phyloP scores from a whole-genome alignment of 2,797 vertebrate genomes.

The Lacerta agilis region DNA sequence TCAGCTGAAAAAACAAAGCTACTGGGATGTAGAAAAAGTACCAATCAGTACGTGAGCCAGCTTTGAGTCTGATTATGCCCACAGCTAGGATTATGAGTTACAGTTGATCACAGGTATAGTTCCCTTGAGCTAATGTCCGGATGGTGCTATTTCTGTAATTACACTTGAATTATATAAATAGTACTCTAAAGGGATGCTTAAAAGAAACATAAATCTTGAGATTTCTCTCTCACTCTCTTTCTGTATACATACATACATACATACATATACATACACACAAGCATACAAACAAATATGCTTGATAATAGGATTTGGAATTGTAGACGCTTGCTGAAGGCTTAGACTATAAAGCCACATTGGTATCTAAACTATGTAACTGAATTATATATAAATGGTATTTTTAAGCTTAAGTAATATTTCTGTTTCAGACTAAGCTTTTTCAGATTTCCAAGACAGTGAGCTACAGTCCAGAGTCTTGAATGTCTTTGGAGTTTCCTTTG shows the following conservation, averaged over 20 bases:
- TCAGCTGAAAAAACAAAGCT: not conserved
- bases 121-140: not conserved
- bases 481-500: not conserved
- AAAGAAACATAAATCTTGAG: not conserved
- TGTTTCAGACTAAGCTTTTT: not conserved
- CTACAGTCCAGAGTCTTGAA: not conserved
- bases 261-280: too few relatives aligned
- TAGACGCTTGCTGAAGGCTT: not conserved
- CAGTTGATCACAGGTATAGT: not conserved
- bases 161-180: not conserved
- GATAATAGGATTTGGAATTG: not conserved
- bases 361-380: not conserved
- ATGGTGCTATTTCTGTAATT: not conserved
- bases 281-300: not conserved
- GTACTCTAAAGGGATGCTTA: not conserved
- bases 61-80: not conserved
- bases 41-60: not conserved
- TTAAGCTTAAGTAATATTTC: not conserved
- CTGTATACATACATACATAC: not conserved
- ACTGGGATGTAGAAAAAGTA: not conserved
- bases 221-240: too few relatives aligned
- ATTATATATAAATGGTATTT: not conserved
- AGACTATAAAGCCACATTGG: not conserved
- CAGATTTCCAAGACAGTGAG: not conserved
- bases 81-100: not conserved